Evolutionary conservation across 2,113 vertebrate species (phyloP).

Genomic region (Gobio gobio): DNA sequence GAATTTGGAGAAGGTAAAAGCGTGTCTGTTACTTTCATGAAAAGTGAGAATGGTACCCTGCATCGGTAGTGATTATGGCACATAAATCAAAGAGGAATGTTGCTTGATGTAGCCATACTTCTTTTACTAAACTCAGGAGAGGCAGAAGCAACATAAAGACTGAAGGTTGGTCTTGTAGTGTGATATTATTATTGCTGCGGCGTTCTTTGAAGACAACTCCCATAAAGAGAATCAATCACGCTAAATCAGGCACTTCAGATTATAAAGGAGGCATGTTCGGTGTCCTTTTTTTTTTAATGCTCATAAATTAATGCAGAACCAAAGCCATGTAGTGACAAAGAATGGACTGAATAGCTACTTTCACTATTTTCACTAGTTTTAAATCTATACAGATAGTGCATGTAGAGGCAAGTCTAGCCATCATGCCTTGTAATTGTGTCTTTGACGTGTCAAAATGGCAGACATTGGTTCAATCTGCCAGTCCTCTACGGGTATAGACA

Average conservation of each 20-base stretch:
- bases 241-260: constrained; percentile 59
- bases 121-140: constrained; percentile 63
- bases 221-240: constrained; percentile 58
- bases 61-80: constrained; percentile 63
- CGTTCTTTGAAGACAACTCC: constrained; percentile 68
- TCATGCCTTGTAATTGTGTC: constrained; percentile 90
- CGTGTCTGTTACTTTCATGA: constrained; percentile 67
- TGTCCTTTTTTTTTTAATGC: constrained; percentile 38
- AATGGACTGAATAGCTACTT: constrained; percentile 24
- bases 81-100: constrained; percentile 61
- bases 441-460: constrained; percentile 88
- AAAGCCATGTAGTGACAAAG: constrained; percentile 44
- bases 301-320: constrained; percentile 48
- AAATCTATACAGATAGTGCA: constrained; percentile 79
- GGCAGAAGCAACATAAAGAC: constrained; percentile 50
- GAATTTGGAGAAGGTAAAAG: constrained; percentile 51
- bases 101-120: constrained; percentile 56
- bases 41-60: constrained; percentile 63
- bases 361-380: constrained; percentile 74
- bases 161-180: constrained; percentile 68
- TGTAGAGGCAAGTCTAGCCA: constrained; percentile 92
- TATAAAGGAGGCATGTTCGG: constrained; percentile 41
- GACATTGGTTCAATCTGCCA: constrained; percentile 48
- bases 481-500: constrained; percentile 57
- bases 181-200: constrained; percentile 66